These are phyloP conservation scores for Limnephilus marmoratus DNA, from an alignment of 2,888 invertebrate species.

Conservation along the genomic window DNA sequence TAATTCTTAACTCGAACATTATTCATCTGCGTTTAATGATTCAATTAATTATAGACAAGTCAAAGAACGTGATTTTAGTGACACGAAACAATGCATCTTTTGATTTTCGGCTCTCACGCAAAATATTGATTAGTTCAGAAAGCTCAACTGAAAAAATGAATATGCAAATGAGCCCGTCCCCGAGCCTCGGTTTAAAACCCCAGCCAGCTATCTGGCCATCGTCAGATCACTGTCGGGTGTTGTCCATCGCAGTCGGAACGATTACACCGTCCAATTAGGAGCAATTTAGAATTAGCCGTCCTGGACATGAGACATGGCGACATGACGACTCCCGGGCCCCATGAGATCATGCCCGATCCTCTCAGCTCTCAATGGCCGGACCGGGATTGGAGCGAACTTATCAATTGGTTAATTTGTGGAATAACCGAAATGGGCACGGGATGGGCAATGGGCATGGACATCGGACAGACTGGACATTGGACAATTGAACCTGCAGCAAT, in stretches of 20 bases:
- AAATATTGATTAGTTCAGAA: not conserved
- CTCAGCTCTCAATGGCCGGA: conserved; percentile 55
- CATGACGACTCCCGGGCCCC: conserved; percentile 60
- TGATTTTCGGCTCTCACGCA: not conserved
- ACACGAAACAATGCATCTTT: not conserved
- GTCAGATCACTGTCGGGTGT: conserved; percentile 29
- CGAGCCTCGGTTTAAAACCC: not conserved
- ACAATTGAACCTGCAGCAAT: conserved; percentile 17
- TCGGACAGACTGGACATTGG: not conserved
- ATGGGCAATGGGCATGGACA: not conserved
- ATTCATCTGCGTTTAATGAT: no score
- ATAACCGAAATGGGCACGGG: conserved; percentile 34
- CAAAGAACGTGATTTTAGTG: not conserved
- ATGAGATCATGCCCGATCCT: conserved; percentile 52
- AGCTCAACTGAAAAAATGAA: not conserved
- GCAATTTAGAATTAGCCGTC: conserved; percentile 64
- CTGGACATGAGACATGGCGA: conserved; percentile 65
- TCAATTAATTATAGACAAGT: no score
- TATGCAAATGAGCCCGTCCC: not conserved
- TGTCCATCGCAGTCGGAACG: conserved; percentile 45
- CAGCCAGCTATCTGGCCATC: conserved; percentile 9
- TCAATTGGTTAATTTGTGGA: conserved; percentile 57
- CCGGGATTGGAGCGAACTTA: conserved; percentile 45
- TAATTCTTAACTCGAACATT: no score
- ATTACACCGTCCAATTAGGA: conserved; percentile 66